These are phyloP conservation scores for Cottus gobio DNA, from an alignment of 2,113 vertebrate genomes.

Conservation along the genomic window DNA sequence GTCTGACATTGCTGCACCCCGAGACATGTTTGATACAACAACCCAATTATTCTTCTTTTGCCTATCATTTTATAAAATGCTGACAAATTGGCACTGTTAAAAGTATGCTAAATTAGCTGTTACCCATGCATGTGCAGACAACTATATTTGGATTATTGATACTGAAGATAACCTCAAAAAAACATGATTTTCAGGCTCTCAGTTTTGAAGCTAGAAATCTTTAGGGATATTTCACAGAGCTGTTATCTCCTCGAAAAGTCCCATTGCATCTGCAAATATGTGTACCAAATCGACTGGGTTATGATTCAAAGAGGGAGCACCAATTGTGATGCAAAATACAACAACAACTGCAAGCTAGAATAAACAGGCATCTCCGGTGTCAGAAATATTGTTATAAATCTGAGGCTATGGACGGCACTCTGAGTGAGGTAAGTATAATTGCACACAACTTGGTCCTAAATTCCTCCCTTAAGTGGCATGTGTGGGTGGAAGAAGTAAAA, in stretches of 20 bases:
- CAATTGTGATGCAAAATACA: background rate
- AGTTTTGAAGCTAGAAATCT: background rate
- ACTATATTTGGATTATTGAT: background rate
- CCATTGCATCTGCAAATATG: background rate
- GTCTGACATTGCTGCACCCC: background rate
- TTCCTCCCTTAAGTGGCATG: conserved; percentile 14
- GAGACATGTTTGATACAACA: background rate
- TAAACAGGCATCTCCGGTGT: background rate
- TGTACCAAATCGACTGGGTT: background rate
- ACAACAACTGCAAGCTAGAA: background rate
- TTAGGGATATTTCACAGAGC: background rate
- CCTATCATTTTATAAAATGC: background rate
- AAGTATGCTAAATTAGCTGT: background rate
- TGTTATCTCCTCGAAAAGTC: background rate
- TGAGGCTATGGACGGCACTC: conserved; percentile 9
- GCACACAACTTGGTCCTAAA: conserved; percentile 6
- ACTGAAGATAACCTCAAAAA: background rate
- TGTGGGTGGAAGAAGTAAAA: conserved; percentile 29
- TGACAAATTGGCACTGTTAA: too few relatives aligned
- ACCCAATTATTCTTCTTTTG: background rate
- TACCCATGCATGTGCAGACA: background rate
- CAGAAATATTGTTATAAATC: conserved; percentile 2
- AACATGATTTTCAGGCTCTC: background rate
- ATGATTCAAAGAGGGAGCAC: background rate
- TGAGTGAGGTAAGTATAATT: conserved; percentile 19